Base-by-base conservation (phyloP, 2,888 invertebrate genomes). In the Ectobius pallidus region DNA sequence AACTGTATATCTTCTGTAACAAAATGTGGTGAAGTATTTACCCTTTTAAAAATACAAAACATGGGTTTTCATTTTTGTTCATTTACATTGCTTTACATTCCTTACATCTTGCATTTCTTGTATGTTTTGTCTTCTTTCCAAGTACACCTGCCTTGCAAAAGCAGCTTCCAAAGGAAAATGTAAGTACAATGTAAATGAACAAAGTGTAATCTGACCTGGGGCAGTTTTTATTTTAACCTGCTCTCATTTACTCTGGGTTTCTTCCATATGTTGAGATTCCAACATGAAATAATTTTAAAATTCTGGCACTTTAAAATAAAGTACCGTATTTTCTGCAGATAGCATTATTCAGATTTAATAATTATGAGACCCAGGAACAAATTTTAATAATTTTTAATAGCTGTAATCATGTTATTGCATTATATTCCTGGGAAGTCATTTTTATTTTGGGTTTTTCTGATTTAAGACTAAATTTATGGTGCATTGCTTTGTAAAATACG, bases 1-100 rank as follows among this genome's bases (percentile, higher is more conserved):
- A 63, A 39, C 22, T 63, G 42, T 52, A 63, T 18, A 42, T 14
- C 42, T 42, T 63, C 63, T 63, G 42, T 61, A 30, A 14, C n/a
- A 61, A 32, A 20, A 25, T 61, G 27, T 61, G 61, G 61, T 61
- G n/a, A 61, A 61, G 61, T 63, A 63, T 63, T 34, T 63, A 63
- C n/a, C 42, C 63, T 42, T 63, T 39, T 42, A 63, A 42, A 63
- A 39, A 63, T n/a, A n/a, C 11, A 39, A 39, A 18, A 62, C 22
- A 63, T 63, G 42, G 22, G n/a, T 58, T 63, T 63, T 42, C 20
- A 32, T 63, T 63, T 63, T 63, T 39, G 63, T 63, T 39, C 42
- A 63, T 63, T 63, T 42, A 34, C 42, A 42, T 42, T 63, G 42
- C 63, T 22, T 39, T 63, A 42, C 18, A 25, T 39, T 63, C n/a